Conservation (phyloP, 35 echinoderm and acorn worm species). For the Nesometra sesokonis region DNA sequence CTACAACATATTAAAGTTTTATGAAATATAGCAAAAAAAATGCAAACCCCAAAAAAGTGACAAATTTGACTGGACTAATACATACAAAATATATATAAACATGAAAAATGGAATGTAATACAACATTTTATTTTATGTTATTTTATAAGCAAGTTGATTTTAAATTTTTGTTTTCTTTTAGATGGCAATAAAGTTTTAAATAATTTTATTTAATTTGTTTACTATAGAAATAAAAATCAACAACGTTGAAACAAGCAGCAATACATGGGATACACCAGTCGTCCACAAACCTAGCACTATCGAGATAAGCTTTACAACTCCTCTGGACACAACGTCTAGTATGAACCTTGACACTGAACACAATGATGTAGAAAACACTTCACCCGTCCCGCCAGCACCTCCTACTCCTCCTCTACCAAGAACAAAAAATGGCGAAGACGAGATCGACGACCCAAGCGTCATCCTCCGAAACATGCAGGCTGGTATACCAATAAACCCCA, state of each 20-base stretch:
- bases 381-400: background rate
- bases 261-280: background rate
- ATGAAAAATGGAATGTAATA: too few relatives aligned
- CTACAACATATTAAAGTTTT: too few relatives aligned
- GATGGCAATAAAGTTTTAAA: too few relatives aligned
- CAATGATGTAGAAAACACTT: background rate
- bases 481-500: background rate
- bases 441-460: background rate
- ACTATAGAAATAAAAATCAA: background rate
- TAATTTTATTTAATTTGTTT: background rate
- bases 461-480: background rate
- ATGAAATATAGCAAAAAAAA: too few relatives aligned
- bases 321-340: background rate
- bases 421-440: background rate
- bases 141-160: too few relatives aligned
- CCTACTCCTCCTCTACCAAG: background rate
- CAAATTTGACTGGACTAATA: too few relatives aligned
- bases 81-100: too few relatives aligned
- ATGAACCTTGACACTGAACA: background rate
- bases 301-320: background rate
- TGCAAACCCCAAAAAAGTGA: too few relatives aligned
- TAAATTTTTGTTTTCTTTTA: too few relatives aligned
- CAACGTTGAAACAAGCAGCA: background rate
- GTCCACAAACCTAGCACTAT: background rate
- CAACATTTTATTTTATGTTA: too few relatives aligned